These are phyloP conservation scores for Pogonocichla stellata DNA, from an alignment of 2,113 vertebrate genomes.

Conservation along the genomic window DNA sequence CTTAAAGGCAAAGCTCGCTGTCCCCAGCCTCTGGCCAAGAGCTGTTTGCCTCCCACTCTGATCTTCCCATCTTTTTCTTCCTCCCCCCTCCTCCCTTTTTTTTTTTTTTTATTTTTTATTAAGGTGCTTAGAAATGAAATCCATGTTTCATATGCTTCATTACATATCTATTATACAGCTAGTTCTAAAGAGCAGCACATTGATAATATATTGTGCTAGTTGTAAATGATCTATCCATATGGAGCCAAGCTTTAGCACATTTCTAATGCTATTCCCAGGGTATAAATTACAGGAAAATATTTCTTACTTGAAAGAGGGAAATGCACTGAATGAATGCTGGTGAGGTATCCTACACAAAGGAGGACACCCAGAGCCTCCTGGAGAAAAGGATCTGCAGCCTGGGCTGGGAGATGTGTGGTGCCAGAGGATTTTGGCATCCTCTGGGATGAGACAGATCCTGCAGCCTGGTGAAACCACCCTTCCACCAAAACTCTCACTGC, in stretches of 20 bases:
- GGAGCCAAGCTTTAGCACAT: conserved; percentile 71
- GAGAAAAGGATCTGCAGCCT: background rate
- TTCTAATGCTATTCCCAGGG: conserved; percentile 68
- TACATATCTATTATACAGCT: conserved; percentile 73
- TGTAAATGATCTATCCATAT: conserved; percentile 81
- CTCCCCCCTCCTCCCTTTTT: rapidly evolving
- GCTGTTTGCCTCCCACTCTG: background rate
- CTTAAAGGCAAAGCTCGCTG: conserved; percentile 78
- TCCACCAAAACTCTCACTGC: background rate
- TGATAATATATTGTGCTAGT: conserved; percentile 79
- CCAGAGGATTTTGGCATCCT: background rate
- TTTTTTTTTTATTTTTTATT: conserved; percentile 25
- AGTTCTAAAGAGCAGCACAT: conserved; percentile 76
- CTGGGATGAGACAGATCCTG: background rate
- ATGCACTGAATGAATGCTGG: background rate
- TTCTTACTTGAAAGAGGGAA: conserved; percentile 59
- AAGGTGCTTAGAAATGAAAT: conserved; percentile 69
- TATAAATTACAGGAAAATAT: conserved; percentile 74
- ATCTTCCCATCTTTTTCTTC: background rate
- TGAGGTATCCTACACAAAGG: conserved; percentile 31
- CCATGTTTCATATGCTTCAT: conserved; percentile 76
- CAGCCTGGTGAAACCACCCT: rapidly evolving
- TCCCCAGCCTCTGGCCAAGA: conserved; percentile 15
- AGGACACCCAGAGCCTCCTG: background rate
- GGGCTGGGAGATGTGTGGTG: background rate